Evolutionary conservation across 2,113 vertebrate species (phyloP).

Genomic region (Nyctereutes procyonoides): DNA sequence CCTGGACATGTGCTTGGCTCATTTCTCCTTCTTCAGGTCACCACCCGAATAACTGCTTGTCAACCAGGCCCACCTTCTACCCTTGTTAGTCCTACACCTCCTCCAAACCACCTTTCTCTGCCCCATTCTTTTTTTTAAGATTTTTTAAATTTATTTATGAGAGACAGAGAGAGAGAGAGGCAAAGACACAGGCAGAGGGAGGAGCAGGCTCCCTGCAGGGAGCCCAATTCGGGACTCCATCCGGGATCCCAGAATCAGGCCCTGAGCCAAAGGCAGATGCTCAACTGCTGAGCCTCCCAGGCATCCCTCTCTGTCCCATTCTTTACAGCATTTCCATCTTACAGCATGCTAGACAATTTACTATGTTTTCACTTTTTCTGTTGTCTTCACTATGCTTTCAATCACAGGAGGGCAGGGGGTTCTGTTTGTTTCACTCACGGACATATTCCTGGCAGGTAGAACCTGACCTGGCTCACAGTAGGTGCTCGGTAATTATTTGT

Average conservation of each 20-base stretch:
- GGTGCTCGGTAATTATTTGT: rapidly evolving
- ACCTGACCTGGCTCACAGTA: neutral
- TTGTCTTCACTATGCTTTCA: neutral
- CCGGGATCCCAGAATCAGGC: too few species aligned
- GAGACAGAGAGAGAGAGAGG: too few species aligned
- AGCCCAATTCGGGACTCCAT: too few species aligned
- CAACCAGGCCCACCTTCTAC: rapidly evolving
- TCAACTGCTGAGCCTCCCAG: too few species aligned
- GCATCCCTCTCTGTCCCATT: neutral
- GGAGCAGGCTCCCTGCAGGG: too few species aligned
- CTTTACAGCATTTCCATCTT: neutral
- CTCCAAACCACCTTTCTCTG: neutral
- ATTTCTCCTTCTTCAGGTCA: neutral
- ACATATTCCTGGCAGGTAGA: rapidly evolving
- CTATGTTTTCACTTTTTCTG: neutral
- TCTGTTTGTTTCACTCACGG: neutral
- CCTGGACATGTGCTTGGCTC: rapidly evolving
- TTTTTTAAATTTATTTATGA: too few species aligned
- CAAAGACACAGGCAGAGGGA: too few species aligned
- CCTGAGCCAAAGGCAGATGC: too few species aligned
- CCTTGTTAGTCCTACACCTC: rapidly evolving
- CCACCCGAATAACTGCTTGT: neutral
- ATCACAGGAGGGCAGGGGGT: rapidly evolving
- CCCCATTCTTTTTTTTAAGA: neutral
- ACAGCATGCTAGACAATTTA: neutral